Evolutionary conservation across 2,888 invertebrate species (phyloP), one percentile per base, ranked within the genome.

Genomic region (Meliscaeva auricollis): DNA sequence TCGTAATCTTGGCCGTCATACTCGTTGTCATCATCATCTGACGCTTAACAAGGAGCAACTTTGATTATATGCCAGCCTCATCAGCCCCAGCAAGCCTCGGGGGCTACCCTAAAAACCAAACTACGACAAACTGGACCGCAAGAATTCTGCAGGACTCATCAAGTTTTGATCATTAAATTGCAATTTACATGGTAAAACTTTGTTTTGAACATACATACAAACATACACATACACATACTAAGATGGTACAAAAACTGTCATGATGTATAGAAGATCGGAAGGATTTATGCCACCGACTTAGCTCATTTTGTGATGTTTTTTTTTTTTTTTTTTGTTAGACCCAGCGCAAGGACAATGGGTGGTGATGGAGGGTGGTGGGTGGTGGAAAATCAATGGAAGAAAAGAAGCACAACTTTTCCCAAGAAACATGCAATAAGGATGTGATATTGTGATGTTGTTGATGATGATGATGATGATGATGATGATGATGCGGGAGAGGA

Each of bases 151-250:
- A 85, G 85, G 85, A 85, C 85, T 85, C 85, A 85, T 85, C 85
- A 85, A 85, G 85, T 85, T 85, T 85, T 85, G 85, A 85, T 85
- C 85, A 85, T 85, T 85, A 85, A 85, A 85, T 77, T 85, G 81
- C 85, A 85, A 85, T 85, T 85, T 85, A 85, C 85, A 85, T 85
- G 85, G 85, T 46, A 73, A 85, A 85, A 85, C 81, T 85, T 85
- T 85, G 81, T 85, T 81, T 64, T 85, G 56, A 85, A 85, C 76
- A 75, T 44, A 70, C 58, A 56, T 11, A 26, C 17, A 38, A 13
- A 50, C n/a, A 38, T 9, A 72, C 32, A 69, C 22, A 60, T 41
- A 62, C 35, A 22, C 13, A 32, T 20, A 35, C 35, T 22, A 26
- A 20, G 38, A 52, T 3, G 52, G 35, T 41, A 3, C 13, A 64